Conservation (phyloP, 2,888 invertebrate species). For the Dascillus cervinus region DNA sequence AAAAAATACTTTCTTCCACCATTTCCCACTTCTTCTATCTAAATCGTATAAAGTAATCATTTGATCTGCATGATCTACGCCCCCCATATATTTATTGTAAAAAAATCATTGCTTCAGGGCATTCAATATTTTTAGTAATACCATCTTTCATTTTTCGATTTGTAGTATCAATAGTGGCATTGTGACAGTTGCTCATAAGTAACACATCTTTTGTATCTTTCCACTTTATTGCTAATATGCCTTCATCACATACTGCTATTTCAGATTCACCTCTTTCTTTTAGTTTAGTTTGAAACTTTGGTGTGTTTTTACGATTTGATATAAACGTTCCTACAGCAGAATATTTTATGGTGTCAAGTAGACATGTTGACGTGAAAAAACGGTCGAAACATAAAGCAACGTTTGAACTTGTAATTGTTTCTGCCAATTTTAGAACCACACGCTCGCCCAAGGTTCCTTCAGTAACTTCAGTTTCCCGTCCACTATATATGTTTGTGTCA, state of each 20-base stretch:
- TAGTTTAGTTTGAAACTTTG: too few relatives aligned
- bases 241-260: conserved; percentile 4
- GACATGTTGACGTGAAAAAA: background rate
- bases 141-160: conserved; percentile 8
- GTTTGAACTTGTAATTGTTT: background rate
- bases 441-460: background rate
- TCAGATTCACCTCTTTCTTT: too few relatives aligned
- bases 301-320: too few relatives aligned
- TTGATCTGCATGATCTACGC: conserved; percentile 7
- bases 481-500: background rate
- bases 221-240: conserved; percentile 6
- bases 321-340: too few relatives aligned
- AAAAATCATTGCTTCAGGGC: conserved; percentile 7
- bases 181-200: conserved; percentile 8
- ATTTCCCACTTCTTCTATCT: conserved; percentile 6
- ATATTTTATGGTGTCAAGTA: too few relatives aligned
- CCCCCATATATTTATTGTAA: conserved; percentile 8
- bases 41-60: conserved; percentile 9
- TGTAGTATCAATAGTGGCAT: conserved; percentile 3
- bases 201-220: conserved; percentile 7
- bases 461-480: background rate
- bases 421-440: background rate
- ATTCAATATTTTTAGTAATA: conserved; percentile 1
- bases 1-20: conserved; percentile 8
- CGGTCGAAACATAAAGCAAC: background rate